Percentiles rank a stretch among this genome's conserved stretches.
phyloP scores from a whole-genome alignment of 2,113 vertebrate genomes.

The Coturnix japonica region DNA sequence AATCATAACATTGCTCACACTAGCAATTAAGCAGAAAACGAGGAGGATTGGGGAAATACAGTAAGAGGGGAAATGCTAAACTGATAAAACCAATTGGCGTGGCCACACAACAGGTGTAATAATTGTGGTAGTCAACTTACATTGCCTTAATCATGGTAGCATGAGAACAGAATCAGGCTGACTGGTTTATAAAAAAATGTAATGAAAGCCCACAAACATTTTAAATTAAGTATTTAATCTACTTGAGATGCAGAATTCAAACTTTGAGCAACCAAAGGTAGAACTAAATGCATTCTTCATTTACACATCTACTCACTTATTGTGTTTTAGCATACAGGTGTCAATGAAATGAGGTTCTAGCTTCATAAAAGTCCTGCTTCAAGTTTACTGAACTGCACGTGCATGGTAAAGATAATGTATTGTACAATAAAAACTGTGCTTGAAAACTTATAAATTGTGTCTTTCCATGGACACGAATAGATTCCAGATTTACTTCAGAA shows the following conservation, averaged over 20 bases:
- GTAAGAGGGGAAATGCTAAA: neutral
- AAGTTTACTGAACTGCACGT: neutral
- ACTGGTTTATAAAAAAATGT: neutral
- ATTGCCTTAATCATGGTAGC: neutral
- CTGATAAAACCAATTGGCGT: neutral
- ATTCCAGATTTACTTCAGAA: neutral
- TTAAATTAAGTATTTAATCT: neutral
- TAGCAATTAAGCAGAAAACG: neutral
- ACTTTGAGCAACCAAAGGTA: neutral
- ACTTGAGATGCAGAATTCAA: neutral
- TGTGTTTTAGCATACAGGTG: neutral
- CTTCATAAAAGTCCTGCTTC: neutral
- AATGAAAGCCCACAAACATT: neutral
- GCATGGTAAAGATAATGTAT: neutral
- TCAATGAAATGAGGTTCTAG: neutral
- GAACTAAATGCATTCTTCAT: neutral
- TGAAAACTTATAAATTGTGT: neutral
- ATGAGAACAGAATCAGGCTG: neutral
- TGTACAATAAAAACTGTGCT: neutral
- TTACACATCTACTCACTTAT: neutral
- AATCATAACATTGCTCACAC: too few species aligned
- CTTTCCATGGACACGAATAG: neutral
- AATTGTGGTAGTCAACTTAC: neutral
- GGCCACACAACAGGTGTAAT: neutral
- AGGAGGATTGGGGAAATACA: neutral